Evolutionary conservation across 2,797 vertebrate genomes (phyloP).

Genomic region (Salmo trutta): DNA sequence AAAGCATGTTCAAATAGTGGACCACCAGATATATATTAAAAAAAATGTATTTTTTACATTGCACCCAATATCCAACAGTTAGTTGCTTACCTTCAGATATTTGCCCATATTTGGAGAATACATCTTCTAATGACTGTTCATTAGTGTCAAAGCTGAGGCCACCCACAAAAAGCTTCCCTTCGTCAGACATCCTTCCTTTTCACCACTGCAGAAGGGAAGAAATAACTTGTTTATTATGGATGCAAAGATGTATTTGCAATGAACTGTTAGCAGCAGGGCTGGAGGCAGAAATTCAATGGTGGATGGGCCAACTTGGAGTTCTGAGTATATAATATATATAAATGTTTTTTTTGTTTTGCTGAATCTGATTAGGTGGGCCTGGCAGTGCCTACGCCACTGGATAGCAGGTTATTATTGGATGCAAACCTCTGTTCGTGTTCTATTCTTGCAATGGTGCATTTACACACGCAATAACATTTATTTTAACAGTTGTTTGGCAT

Average conservation of each 20-base stretch:
- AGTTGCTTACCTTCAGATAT: constrained; percentile 74
- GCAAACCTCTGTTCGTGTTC: too few species aligned
- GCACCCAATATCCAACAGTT: not conserved
- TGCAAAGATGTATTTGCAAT: not conserved
- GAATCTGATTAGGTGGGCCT: too few species aligned
- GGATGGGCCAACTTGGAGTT: too few species aligned
- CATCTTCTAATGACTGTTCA: constrained; percentile 79
- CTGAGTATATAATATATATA: too few species aligned
- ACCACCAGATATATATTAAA: not conserved
- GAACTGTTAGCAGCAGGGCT: not conserved
- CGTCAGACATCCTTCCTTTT: constrained; percentile 65
- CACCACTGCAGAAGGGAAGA: not conserved
- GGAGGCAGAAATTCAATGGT: too few species aligned
- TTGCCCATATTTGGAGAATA: constrained; percentile 81
- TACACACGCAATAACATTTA: too few species aligned
- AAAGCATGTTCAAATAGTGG: not conserved
- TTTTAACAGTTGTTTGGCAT: too few species aligned
- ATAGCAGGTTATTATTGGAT: too few species aligned
- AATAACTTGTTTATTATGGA: not conserved
- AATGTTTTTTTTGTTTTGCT: too few species aligned
- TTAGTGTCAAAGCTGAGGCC: constrained; percentile 84
- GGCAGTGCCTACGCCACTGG: too few species aligned
- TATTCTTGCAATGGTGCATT: too few species aligned
- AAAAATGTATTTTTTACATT: too few species aligned
- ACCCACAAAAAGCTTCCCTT: constrained; percentile 83